Percentiles rank a stretch among this genome's conserved stretches.
phyloP scores from a whole-genome alignment of 2,113 vertebrate species.

The Psophia crepitans region DNA sequence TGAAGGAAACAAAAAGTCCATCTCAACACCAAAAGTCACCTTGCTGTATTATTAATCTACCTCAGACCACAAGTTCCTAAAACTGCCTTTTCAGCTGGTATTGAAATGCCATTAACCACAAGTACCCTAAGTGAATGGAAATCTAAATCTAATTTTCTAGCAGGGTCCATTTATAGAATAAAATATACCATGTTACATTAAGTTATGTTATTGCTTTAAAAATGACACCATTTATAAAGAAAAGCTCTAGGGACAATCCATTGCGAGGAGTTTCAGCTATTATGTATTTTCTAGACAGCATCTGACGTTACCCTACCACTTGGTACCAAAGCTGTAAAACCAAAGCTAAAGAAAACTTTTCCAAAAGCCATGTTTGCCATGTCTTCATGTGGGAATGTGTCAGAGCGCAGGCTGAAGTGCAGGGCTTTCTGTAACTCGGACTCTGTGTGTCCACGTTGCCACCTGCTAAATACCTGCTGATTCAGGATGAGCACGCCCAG shows the following conservation, averaged over 20 bases:
- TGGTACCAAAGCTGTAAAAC: not conserved
- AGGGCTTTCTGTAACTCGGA: rapidly evolving
- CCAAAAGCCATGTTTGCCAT: not conserved
- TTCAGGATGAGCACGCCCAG: rapidly evolving
- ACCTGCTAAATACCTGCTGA: not conserved
- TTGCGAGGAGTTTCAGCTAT: not conserved
- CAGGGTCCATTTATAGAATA: not conserved
- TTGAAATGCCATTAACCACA: not conserved
- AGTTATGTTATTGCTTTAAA: not conserved
- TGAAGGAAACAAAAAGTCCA: not conserved
- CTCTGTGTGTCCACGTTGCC: too few relatives aligned
- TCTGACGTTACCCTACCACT: not conserved
- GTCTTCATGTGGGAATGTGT: rapidly evolving
- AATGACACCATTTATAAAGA: not conserved
- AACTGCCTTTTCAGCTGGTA: not conserved
- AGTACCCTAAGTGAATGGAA: not conserved
- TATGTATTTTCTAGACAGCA: not conserved
- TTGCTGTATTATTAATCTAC: not conserved
- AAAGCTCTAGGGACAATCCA: not conserved
- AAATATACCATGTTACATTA: not conserved
- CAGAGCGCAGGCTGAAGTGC: not conserved
- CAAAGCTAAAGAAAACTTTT: not conserved
- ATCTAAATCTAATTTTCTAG: conserved; percentile 10
- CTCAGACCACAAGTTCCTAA: not conserved
- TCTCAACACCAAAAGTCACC: not conserved